Evolutionary conservation across 1,140 invertebrate genomes (phyloP), one percentile per base, ranked within the genome.

Genomic region (Maniola jurtina): DNA sequence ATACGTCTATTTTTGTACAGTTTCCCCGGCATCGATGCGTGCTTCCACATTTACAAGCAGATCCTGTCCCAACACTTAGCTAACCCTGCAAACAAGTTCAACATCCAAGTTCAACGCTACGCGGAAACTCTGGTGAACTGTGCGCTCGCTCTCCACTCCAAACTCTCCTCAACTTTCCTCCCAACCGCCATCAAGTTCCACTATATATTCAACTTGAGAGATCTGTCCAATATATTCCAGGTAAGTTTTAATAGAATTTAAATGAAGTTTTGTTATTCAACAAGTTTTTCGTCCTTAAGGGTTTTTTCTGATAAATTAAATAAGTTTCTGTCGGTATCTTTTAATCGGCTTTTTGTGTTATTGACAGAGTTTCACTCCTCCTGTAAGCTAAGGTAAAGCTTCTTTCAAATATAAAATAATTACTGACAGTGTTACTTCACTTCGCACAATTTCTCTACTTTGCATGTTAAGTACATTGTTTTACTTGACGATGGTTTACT

Each of bases 161-260:
- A 95, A 86, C 92, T 98, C 0, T 82, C 93, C 0, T 75, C 93
- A 1, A 94, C 92, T 0, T 98, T 98, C 89, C 89, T 98, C 54
- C 97, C 97, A 5, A 99, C 98, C 0, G 97, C 97, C 8, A 92
- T 97, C 40, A 99, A 98, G 86, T 99, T 99, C 86, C 98, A 99
- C 88, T 99, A 99, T 78, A 93, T 96, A 55, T 99, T 98, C 87
- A 99, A 98, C 88, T 89, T 99, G 38, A 92, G 98, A 69, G 98
- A 99, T 87, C 90, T 99, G 6, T 96, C 97, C 3, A 99, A 98
- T 85, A 96, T 97, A 64, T 97, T 96, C 79, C 95, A 96, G 92
- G 95, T 96, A 91, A 59, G 63, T 7, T 38, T 38, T 1, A 9
- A 11, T 38, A 38, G 7, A 38, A 38, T 3, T 38, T 38, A 11